Conservation (phyloP, 2,888 invertebrate genomes). For the Lobophora halterata region DNA sequence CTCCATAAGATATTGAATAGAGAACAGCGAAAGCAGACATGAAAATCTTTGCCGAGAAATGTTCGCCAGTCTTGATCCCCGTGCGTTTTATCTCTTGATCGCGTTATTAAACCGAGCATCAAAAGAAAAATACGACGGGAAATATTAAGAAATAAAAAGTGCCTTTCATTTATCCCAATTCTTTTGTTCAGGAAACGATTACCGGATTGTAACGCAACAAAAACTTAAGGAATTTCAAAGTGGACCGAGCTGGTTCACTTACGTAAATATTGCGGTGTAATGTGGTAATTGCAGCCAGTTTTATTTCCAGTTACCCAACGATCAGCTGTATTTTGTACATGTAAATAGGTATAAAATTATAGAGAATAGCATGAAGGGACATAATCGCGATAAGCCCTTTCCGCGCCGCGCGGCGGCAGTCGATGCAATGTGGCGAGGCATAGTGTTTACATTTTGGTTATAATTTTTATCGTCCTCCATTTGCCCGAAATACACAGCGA, state of each 20-base stretch:
- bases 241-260: slow-evolving; percentile 8
- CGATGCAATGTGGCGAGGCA: slow-evolving; percentile 42
- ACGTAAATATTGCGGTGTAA: slow-evolving; percentile 11
- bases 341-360: slow-evolving; percentile 14
- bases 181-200: slow-evolving; percentile 53
- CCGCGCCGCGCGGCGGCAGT: slow-evolving; percentile 36
- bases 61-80: slow-evolving; percentile 51
- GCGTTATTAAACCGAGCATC: slow-evolving; percentile 74
- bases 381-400: slow-evolving; percentile 46
- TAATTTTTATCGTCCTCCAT: slow-evolving; percentile 64
- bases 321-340: slow-evolving; percentile 20
- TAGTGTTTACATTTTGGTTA: slow-evolving; percentile 58
- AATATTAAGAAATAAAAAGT: slow-evolving; percentile 65
- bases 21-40: slow-evolving; percentile 37
- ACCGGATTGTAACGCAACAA: slow-evolving; percentile 36
- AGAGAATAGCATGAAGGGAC: slow-evolving; percentile 33
- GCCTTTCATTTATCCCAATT: slow-evolving; percentile 60
- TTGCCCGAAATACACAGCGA: slow-evolving; percentile 58
- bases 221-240: slow-evolving; percentile 25
- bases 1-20: slow-evolving; percentile 49
- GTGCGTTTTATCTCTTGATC: slow-evolving; percentile 76
- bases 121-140: slow-evolving; percentile 67
- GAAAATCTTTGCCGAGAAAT: slow-evolving; percentile 55
- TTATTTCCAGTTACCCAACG: slow-evolving; percentile 14
- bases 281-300: slow-evolving; percentile 7